Evolutionary conservation across 2,888 invertebrate genomes (phyloP).

Genomic region (Brachyptera risi): DNA sequence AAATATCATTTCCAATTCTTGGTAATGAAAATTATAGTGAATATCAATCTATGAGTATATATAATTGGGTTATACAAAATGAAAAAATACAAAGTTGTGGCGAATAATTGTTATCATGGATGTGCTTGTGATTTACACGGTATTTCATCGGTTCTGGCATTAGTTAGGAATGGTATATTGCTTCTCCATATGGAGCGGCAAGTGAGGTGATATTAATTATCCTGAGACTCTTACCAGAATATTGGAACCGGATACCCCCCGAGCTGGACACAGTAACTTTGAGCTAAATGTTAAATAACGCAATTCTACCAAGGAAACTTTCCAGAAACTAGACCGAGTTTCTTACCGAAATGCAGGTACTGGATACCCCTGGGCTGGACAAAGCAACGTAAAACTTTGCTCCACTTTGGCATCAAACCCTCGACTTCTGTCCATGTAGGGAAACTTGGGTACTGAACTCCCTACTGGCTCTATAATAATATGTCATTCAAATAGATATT

Average conservation of each 20-base stretch:
- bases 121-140: no score
- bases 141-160: no score
- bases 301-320: constrained; percentile 46
- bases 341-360: constrained; percentile 68
- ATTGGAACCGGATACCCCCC: constrained; percentile 63
- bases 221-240: constrained; percentile 61
- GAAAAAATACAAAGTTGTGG: no score
- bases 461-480: constrained; percentile 61
- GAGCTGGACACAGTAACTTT: constrained; percentile 61
- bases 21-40: no score
- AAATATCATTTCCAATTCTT: no score
- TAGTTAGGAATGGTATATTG: no score
- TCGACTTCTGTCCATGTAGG: constrained; percentile 43
- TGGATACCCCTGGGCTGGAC: constrained; percentile 64
- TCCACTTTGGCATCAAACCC: constrained; percentile 40
- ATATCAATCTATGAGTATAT: no score
- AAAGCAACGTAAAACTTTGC: constrained; percentile 54
- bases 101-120: no score
- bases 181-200: no score
- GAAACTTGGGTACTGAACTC: constrained; percentile 62
- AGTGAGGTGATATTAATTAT: constrained; percentile 10
- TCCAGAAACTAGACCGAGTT: background rate
- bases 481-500: constrained; percentile 7
- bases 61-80: no score
- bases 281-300: constrained; percentile 61